Percentiles rank a stretch among this genome's conserved stretches.
phyloP scores from a whole-genome alignment of 2,113 vertebrate species.

The Spea bombifrons region DNA sequence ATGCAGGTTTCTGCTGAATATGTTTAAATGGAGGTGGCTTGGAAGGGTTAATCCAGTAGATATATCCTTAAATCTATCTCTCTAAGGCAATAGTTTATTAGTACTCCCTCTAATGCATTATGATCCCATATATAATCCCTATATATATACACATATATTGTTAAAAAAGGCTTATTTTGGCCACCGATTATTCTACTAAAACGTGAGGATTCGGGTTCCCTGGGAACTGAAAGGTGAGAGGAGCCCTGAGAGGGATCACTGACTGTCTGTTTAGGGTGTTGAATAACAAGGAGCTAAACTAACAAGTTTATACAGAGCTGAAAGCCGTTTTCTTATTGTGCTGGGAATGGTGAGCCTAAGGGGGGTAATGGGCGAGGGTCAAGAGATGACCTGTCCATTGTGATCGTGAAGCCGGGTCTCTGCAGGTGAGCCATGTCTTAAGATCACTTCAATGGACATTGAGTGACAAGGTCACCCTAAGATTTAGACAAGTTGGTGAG shows the following conservation, averaged over 20 bases:
- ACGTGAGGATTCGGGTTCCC: slow-evolving; percentile 34
- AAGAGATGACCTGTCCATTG: slow-evolving; percentile 32
- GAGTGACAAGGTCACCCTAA: neutral
- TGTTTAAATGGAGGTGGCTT: no score
- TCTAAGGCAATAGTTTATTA: no score
- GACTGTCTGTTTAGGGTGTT: slow-evolving; percentile 28
- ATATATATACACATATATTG: no score
- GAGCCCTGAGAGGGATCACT: slow-evolving; percentile 26
- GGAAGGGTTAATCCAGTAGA: no score
- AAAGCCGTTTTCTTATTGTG: slow-evolving; percentile 33
- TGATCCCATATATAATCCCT: no score
- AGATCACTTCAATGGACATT: no score
- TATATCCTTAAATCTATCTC: no score
- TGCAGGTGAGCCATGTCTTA: neutral
- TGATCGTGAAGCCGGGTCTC: neutral
- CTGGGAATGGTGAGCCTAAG: neutral
- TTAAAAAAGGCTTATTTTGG: no score
- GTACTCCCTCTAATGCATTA: no score
- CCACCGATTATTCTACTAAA: slow-evolving; percentile 7
- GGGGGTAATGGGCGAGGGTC: slow-evolving; percentile 16
- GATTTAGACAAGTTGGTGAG: neutral
- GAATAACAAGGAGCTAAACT: slow-evolving; percentile 41
- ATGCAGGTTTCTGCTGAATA: no score
- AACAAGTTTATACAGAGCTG: slow-evolving; percentile 43
- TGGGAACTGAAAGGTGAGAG: slow-evolving; percentile 35